Evolutionary conservation across 2,797 vertebrate genomes (phyloP), one percentile per base, ranked within the genome.

Genomic region (Bryconaethiops microstoma): DNA sequence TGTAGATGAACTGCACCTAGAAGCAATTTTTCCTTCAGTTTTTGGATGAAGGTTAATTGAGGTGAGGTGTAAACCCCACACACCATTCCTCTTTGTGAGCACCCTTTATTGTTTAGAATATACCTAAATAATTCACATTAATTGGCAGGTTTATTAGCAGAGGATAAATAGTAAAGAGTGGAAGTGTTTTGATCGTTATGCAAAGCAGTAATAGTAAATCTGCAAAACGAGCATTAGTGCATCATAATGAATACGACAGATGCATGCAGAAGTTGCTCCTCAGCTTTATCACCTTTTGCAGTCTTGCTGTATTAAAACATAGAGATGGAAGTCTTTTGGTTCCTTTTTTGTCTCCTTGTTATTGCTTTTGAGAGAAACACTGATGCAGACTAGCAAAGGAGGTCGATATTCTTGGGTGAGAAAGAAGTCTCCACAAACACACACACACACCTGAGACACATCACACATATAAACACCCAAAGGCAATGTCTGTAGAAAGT

Each of bases 141-240:
- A 81, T 72, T 72, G 79, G 63, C 81, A 81, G 79, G 35, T 78
- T 86, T 86, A 83, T 83, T 73, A 79, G 76, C 7, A 10, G 42
- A 68, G 82, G 69, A 78, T 76, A 73, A 81, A 76, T 68, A 68
- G 67, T 45, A 64, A 45, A 42, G 68, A 16, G 45, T 54, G 45
- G 67, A 62, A 78, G 64, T 74, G 42, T 65, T 74, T 57, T 60
- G 81, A 82, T 62, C 76, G 72, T 78, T 74, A 74, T 16, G 2
- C 16, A 1, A 21, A 63, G 40, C 45, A 19, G 48, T 77, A 55
- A 74, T 17, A 77, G 29, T 77, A 86, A 83, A 86, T 82, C 73
- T 79, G 73, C 81, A 79, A 59, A 82, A 77, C 39, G 40, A 54
- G 76, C 52, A 79, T 77, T 50, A 74, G 48, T 54, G 64, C 55